Conservation (phyloP, 2,113 vertebrate genomes). For the Serinus canaria region DNA sequence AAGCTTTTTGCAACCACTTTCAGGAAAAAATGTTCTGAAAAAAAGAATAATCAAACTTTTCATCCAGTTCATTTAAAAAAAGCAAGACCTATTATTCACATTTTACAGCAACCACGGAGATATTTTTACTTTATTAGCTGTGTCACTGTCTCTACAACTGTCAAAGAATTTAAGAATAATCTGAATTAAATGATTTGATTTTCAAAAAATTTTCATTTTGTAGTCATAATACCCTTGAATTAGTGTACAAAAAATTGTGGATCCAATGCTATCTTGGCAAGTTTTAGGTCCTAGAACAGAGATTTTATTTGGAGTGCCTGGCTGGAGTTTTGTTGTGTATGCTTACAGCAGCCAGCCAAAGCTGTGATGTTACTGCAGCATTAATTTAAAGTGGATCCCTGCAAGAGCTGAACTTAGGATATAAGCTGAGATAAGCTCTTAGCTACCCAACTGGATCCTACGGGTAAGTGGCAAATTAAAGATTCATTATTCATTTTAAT, state of each 20-base stretch:
- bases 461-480: conserved; percentile 76
- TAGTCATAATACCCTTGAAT: background rate
- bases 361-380: conserved; percentile 9
- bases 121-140: background rate
- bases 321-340: background rate
- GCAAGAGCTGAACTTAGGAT: conserved; percentile 57
- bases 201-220: background rate
- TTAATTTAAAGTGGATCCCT: conserved; percentile 70
- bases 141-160: background rate
- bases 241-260: background rate
- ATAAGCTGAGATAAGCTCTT: conserved; percentile 69
- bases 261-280: background rate
- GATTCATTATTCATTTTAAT: conserved; percentile 76
- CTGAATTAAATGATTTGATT: background rate
- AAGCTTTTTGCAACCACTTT: background rate
- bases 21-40: background rate
- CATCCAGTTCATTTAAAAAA: background rate
- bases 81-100: background rate
- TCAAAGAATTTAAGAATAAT: background rate
- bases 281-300: background rate
- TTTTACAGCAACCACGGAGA: background rate
- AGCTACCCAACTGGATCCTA: conserved; percentile 63
- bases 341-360: conserved; percentile 51
- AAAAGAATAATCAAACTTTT: background rate
- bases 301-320: background rate